Evolutionary conservation across 2,113 vertebrate genomes (phyloP).

Genomic region (Hyla sarda): DNA sequence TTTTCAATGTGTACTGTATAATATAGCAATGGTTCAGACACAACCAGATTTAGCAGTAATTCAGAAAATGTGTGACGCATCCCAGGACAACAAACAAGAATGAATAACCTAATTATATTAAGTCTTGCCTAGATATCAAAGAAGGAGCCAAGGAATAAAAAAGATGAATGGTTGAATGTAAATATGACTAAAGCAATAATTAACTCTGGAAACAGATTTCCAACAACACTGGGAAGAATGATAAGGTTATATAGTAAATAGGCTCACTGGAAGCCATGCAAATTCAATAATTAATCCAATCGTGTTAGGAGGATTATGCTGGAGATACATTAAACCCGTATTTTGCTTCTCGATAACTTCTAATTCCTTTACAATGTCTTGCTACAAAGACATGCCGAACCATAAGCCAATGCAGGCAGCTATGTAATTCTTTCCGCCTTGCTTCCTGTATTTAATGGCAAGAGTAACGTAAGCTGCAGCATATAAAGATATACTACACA

Average conservation of each 20-base stretch:
- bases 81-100: neutral
- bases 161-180: neutral
- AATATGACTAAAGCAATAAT: conserved; percentile 17
- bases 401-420: neutral
- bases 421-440: neutral
- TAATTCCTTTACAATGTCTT: conserved; percentile 19
- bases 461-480: neutral
- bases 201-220: conserved; percentile 12
- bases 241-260: conserved; percentile 19
- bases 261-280: conserved; percentile 35
- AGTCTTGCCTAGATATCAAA: neutral
- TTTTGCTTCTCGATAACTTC: neutral
- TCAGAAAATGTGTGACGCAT: neutral
- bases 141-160: neutral
- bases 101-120: neutral
- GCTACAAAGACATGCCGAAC: neutral
- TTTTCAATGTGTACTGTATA: no score
- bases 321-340: conserved; percentile 1
- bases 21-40: no score
- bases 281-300: conserved; percentile 23
- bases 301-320: conserved; percentile 25
- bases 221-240: conserved; percentile 1
- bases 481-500: no score
- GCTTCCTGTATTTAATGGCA: neutral
- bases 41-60: neutral